A percentile compares a stretch with the other conserved stretches of the same genome.
These are phyloP conservation scores for Chrysolina haemoptera DNA, from an alignment of 2,888 invertebrate species.

Conservation along the genomic window DNA sequence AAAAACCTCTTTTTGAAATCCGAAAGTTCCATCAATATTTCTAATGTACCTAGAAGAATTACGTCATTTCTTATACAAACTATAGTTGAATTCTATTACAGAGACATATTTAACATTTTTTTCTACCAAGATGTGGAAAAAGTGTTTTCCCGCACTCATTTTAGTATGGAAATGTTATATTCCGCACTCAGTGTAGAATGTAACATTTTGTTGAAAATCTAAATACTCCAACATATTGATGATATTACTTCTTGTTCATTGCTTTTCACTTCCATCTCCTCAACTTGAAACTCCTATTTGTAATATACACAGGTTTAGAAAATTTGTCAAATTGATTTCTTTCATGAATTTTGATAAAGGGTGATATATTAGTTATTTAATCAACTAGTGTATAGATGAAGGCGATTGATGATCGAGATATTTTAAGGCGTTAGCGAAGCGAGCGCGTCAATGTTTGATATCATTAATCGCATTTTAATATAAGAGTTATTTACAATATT, in stretches of 20 bases:
- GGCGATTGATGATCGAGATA: too few species aligned
- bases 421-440: too few species aligned
- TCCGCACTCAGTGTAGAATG: too few species aligned
- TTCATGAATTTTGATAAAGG: background rate
- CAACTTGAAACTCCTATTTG: background rate
- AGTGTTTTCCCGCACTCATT: background rate
- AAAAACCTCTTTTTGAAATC: slow-evolving; percentile 17
- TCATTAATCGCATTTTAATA: too few species aligned
- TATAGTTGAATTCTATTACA: background rate
- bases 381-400: background rate
- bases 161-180: too few species aligned
- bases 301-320: background rate
- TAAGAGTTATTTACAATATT: too few species aligned
- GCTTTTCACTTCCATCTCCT: background rate
- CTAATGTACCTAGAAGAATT: slow-evolving; percentile 12
- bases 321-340: background rate
- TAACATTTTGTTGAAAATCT: too few species aligned
- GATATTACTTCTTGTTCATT: background rate
- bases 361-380: background rate
- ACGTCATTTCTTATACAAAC: background rate
- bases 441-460: too few species aligned
- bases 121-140: background rate
- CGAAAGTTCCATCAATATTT: slow-evolving; percentile 19
- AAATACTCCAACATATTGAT: too few species aligned
- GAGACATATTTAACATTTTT: background rate